A percentile compares a stretch with the other conserved stretches of the same genome.
Evolutionary conservation across 2,888 invertebrate genomes (phyloP).

Genomic region (Drosophila diplacantha): DNA sequence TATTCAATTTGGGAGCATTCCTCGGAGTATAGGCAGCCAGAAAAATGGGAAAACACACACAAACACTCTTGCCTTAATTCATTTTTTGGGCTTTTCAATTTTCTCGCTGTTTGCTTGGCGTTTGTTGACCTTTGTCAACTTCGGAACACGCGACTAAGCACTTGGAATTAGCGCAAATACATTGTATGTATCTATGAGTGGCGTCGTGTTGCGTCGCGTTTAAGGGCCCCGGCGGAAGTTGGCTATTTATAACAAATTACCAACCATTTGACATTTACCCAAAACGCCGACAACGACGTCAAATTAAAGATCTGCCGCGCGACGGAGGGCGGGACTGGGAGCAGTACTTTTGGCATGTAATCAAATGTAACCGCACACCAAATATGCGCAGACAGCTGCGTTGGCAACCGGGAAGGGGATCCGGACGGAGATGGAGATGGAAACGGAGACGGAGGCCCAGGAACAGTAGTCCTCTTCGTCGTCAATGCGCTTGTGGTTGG

Average conservation of each 20-base stretch:
- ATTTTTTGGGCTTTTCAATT: constrained; percentile 31
- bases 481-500: constrained; percentile 35
- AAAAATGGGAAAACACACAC: neutral
- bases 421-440: neutral
- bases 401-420: constrained; percentile 8
- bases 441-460: constrained; percentile 1
- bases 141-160: constrained; percentile 65
- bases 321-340: constrained; percentile 14
- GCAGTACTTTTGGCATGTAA: constrained; percentile 59
- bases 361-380: constrained; percentile 71
- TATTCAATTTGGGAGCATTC: constrained; percentile 20
- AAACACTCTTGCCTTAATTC: neutral
- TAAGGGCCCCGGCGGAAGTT: constrained; percentile 58
- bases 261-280: constrained; percentile 64
- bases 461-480: constrained; percentile 3
- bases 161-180: constrained; percentile 67
- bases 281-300: constrained; percentile 44
- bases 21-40: too few species aligned
- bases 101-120: constrained; percentile 33
- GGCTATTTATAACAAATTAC: constrained; percentile 73
- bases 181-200: constrained; percentile 33
- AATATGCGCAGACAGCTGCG: constrained; percentile 57
- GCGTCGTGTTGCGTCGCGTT: constrained; percentile 23
- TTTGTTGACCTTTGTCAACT: constrained; percentile 72
- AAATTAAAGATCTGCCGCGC: constrained; percentile 38